Conservation (phyloP, 1,140 invertebrate species). For the Drosophila carrolli region DNA sequence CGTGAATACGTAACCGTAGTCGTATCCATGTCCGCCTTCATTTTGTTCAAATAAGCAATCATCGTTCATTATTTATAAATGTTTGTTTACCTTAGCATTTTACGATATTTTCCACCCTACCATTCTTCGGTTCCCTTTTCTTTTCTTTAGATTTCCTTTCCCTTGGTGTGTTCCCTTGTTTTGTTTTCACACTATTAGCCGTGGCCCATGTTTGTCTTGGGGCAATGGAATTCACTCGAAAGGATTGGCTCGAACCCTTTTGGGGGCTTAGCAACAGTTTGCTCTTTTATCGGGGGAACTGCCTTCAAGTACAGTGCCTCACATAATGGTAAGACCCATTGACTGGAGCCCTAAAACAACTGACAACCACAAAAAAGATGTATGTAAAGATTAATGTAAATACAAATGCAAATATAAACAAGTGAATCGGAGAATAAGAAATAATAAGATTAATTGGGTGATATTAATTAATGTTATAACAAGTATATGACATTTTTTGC, state of each 20-base stretch:
- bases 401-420: too few species aligned
- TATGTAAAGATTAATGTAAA: too few species aligned
- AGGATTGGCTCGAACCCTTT: constrained; percentile 54
- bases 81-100: constrained; percentile 70
- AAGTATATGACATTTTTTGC: too few species aligned
- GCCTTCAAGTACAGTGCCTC: constrained; percentile 4
- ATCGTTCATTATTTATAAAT: constrained; percentile 81
- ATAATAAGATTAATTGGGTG: too few species aligned
- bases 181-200: constrained; percentile 69
- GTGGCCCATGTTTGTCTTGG: constrained; percentile 56
- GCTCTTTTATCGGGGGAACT: constrained; percentile 13
- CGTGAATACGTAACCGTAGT: constrained; percentile 8
- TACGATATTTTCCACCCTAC: constrained; percentile 45
- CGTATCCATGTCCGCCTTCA: constrained; percentile 47
- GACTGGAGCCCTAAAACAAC: background rate
- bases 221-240: constrained; percentile 57
- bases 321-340: background rate
- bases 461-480: too few species aligned
- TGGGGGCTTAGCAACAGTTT: constrained; percentile 43
- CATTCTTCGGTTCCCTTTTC: constrained; percentile 1
- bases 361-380: background rate
- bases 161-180: constrained; percentile 26
- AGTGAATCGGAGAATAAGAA: too few species aligned
- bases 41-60: constrained; percentile 75
- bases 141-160: background rate